Evolutionary conservation across 1,140 invertebrate genomes (phyloP).

Genomic region (Hypsibius dujardini): DNA sequence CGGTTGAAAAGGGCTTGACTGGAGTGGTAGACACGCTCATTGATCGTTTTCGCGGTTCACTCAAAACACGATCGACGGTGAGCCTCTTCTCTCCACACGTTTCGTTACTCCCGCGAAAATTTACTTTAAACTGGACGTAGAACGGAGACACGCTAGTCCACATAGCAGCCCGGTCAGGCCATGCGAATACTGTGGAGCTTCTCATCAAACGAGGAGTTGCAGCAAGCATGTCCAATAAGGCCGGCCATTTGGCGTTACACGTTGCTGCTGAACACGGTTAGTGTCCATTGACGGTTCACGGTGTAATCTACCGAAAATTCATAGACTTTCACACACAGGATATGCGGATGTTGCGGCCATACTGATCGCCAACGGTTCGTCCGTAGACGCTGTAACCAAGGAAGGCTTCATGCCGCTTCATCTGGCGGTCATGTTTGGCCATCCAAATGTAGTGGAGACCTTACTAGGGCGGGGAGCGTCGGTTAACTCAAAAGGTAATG

Average conservation of each 20-base stretch:
- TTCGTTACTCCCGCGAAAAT: no score
- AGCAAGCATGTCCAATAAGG: slow-evolving; percentile 93
- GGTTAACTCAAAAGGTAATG: slow-evolving; percentile 66
- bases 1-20: slow-evolving; percentile 88
- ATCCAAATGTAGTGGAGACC: slow-evolving; percentile 86
- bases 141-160: slow-evolving; percentile 84
- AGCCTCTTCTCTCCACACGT: background rate
- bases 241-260: background rate
- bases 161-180: slow-evolving; percentile 72
- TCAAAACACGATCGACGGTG: slow-evolving; percentile 68
- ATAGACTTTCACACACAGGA: background rate
- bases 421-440: slow-evolving; percentile 87
- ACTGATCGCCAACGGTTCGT: background rate
- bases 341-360: background rate
- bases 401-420: slow-evolving; percentile 51
- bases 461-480: slow-evolving; percentile 86
- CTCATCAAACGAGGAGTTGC: slow-evolving; percentile 96
- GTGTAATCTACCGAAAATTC: background rate
- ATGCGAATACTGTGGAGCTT: slow-evolving; percentile 94
- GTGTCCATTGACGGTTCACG: background rate
- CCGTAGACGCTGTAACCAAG: background rate
- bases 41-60: slow-evolving; percentile 91
- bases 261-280: background rate
- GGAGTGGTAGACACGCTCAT: slow-evolving; percentile 82
- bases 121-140: slow-evolving; percentile 21